Evolutionary conservation across 2,113 vertebrate species (phyloP).

Genomic region (Lagopus leucura): DNA sequence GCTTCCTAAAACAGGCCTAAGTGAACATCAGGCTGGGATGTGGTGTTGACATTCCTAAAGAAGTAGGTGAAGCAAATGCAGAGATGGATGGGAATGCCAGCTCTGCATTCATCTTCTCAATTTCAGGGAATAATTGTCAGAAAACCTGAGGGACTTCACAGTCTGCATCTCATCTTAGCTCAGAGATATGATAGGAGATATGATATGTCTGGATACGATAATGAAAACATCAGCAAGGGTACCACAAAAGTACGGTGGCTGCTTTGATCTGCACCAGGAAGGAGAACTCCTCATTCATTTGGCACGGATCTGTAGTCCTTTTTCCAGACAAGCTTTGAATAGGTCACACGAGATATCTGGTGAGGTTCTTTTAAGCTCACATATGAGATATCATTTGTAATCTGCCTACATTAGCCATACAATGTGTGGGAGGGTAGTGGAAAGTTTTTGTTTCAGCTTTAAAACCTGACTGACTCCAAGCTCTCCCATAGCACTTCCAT

Average conservation of each 20-base stretch:
- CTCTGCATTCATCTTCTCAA: background rate
- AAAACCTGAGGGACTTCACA: background rate
- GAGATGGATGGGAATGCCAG: background rate
- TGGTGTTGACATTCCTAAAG: background rate
- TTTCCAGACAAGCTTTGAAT: background rate
- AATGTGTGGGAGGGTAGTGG: background rate
- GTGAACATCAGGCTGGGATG: background rate
- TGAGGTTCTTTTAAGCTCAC: background rate
- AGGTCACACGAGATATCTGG: background rate
- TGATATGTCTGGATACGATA: background rate
- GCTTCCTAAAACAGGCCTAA: background rate
- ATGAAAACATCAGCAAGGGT: background rate
- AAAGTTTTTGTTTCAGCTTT: background rate
- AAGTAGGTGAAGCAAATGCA: background rate
- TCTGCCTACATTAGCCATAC: fast-evolving
- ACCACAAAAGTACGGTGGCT: background rate
- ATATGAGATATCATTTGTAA: background rate
- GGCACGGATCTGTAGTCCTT: background rate
- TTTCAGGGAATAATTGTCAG: background rate
- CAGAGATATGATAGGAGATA: background rate
- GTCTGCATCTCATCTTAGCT: background rate
- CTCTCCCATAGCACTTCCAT: background rate
- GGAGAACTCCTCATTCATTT: background rate
- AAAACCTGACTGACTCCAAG: background rate
- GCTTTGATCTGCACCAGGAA: slow-evolving; percentile 19